These are phyloP conservation scores for Ennomos quercinarius DNA, from an alignment of 2,888 invertebrate species.

Conservation along the genomic window DNA sequence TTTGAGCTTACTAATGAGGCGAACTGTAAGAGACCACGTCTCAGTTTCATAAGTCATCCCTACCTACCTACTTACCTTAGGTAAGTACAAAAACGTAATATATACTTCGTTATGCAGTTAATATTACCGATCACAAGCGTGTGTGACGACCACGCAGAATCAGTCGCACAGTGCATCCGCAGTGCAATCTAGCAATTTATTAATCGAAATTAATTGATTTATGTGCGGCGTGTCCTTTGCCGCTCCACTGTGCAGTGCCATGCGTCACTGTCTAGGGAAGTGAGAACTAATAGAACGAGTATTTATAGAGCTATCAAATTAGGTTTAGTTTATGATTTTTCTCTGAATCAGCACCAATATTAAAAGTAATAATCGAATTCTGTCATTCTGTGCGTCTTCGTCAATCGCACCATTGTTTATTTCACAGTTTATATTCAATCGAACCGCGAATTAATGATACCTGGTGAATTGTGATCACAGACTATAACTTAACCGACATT, in stretches of 20 bases:
- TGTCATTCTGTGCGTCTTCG: slow-evolving; percentile 10
- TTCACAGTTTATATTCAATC: slow-evolving; percentile 55
- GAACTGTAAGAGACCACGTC: no score
- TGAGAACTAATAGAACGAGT: slow-evolving; percentile 8
- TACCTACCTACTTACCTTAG: no score
- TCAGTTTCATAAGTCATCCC: no score
- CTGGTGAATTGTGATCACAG: no score
- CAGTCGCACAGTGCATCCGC: slow-evolving; percentile 51
- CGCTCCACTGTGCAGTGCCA: slow-evolving; percentile 15
- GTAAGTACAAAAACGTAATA: no score
- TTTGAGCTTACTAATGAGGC: no score
- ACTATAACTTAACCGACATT: no score
- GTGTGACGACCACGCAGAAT: slow-evolving; percentile 36
- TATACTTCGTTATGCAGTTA: no score
- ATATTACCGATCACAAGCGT: slow-evolving; percentile 2
- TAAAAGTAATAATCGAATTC: neutral
- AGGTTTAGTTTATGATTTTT: no score
- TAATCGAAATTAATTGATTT: slow-evolving; percentile 83
- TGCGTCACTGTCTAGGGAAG: slow-evolving; percentile 24
- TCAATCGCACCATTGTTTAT: slow-evolving; percentile 45
- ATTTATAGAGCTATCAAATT: no score
- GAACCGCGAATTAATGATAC: slow-evolving; percentile 48
- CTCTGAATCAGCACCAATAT: no score
- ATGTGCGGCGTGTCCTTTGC: slow-evolving; percentile 66
- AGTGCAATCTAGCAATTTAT: slow-evolving; percentile 70